These are phyloP conservation scores for Meghimatium bilineatum DNA, from an alignment of 2,888 invertebrate species.

Conservation along the genomic window DNA sequence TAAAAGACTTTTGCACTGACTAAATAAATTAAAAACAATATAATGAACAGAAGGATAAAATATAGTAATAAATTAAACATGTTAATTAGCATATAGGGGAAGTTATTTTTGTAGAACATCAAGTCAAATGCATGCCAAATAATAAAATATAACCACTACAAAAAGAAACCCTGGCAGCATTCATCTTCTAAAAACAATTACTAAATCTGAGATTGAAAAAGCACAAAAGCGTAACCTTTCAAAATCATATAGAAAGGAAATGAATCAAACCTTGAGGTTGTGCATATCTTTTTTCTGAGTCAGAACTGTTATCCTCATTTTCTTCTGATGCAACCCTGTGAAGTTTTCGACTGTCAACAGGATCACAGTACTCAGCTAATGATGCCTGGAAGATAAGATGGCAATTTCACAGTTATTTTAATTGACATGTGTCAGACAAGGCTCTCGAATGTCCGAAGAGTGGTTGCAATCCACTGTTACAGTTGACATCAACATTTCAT, in stretches of 20 bases:
- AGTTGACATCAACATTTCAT: neutral
- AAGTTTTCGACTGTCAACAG: conserved; percentile 27
- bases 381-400: conserved; percentile 34
- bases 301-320: conserved; percentile 35
- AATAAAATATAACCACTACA: too few relatives aligned
- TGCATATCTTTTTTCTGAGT: conserved; percentile 43
- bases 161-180: too few relatives aligned
- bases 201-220: too few relatives aligned
- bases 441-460: neutral
- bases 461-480: neutral
- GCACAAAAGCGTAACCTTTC: neutral
- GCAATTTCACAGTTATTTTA: neutral
- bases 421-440: neutral
- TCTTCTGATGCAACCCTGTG: neutral
- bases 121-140: too few relatives aligned
- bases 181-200: too few relatives aligned
- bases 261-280: conserved; percentile 47
- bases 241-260: neutral
- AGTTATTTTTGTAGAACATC: too few relatives aligned
- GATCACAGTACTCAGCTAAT: conserved; percentile 46
- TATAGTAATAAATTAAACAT: too few relatives aligned
- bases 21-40: too few relatives aligned
- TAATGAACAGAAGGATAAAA: too few relatives aligned
- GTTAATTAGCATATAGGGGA: too few relatives aligned
- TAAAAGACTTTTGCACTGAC: too few relatives aligned